Percentiles rank a stretch among this genome's conserved stretches.
Evolutionary conservation across 2,797 vertebrate species (phyloP).

Genomic region (Eulemur coronatus): DNA sequence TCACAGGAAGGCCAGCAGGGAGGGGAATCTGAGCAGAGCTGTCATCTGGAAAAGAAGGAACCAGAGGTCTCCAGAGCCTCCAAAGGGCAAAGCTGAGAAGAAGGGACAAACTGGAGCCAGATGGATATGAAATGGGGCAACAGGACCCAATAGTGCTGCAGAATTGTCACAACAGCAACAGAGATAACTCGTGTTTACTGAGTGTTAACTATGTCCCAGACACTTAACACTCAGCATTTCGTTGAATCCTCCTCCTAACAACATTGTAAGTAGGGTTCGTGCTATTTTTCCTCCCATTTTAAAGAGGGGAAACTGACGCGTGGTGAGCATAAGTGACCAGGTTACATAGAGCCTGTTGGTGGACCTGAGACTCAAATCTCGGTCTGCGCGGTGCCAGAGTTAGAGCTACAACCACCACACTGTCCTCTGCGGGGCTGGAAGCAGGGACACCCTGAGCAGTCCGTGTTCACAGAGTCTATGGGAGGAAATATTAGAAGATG

Average conservation of each 20-base stretch:
- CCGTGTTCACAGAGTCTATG: background rate
- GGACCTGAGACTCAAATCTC: background rate
- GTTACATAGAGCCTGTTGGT: background rate
- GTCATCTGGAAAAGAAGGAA: background rate
- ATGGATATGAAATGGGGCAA: background rate
- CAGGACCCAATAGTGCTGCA: background rate
- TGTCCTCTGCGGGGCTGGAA: background rate
- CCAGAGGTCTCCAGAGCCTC: background rate
- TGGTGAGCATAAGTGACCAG: background rate
- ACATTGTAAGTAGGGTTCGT: background rate
- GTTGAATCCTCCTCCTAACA: background rate
- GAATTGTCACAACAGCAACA: background rate
- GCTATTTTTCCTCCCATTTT: background rate
- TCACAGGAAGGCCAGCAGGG: background rate
- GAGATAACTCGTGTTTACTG: background rate
- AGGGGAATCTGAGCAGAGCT: background rate
- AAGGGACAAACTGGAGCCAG: background rate
- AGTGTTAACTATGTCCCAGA: background rate
- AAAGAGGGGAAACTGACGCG: background rate
- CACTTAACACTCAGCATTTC: background rate
- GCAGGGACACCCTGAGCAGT: background rate
- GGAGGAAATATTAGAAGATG: background rate
- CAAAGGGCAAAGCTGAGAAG: background rate
- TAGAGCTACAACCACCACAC: background rate
- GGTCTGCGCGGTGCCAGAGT: background rate